phyloP scores from a whole-genome alignment of 2,888 invertebrate species.

The Coremacera marginata region DNA sequence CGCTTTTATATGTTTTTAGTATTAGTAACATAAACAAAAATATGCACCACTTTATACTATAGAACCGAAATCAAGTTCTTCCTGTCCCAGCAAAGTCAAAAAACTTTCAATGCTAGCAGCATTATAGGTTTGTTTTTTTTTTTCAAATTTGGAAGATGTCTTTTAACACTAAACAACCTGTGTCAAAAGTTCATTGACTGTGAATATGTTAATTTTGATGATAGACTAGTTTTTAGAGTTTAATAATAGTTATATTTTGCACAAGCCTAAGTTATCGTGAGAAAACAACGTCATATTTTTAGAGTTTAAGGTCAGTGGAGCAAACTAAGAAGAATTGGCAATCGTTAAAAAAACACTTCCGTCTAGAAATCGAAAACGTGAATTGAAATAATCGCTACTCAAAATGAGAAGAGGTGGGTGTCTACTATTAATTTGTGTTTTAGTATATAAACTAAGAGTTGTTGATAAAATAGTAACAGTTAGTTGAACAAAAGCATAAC shows the following conservation, averaged over 20 bases:
- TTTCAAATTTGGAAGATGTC: background rate
- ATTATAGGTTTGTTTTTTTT: background rate
- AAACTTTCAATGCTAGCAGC: background rate
- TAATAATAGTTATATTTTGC: conserved; percentile 10
- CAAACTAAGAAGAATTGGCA: background rate
- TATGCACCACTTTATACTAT: background rate
- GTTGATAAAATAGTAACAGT: conserved; percentile 35
- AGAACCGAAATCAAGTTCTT: too few species aligned
- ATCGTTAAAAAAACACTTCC: background rate
- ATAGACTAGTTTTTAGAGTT: background rate
- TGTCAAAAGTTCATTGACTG: background rate
- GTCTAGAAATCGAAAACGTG: background rate
- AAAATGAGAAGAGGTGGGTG: conserved; percentile 50
- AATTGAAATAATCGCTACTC: background rate
- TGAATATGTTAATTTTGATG: background rate
- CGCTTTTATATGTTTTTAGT: background rate
- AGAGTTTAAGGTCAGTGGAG: conserved; percentile 56
- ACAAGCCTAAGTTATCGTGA: conserved; percentile 50
- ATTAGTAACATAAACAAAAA: background rate
- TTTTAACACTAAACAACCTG: background rate
- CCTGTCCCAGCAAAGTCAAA: background rate
- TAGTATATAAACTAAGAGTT: conserved; percentile 54
- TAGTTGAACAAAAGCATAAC: background rate
- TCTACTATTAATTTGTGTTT: conserved; percentile 39
- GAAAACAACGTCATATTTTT: conserved; percentile 51